Base-by-base conservation (phyloP, 2,888 invertebrate genomes). In the Dugesia japonica region DNA sequence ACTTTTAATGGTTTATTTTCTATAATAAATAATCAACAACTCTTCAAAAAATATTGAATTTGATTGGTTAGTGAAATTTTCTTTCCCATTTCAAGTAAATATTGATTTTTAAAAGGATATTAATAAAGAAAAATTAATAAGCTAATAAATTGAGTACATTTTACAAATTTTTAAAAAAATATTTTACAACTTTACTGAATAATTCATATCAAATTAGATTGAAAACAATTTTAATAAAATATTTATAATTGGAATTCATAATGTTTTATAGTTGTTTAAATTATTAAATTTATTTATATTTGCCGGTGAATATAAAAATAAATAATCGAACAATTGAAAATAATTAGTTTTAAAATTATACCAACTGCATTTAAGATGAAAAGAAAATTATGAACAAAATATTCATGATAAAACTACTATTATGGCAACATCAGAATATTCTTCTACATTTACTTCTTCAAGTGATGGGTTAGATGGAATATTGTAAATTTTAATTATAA, bases 261-360 rank as follows among this genome's bases (percentile, higher is more conserved):
- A n/a, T n/a, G n/a, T n/a, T n/a, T n/a, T n/a, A n/a, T n/a, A 31
- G 4, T 56, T 56, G 56, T 56, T 56, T 56, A 20, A 56, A 56
- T 56, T n/a, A 4, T 9, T 56, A n/a, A 56, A 56, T 56, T 56
- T 56, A 56, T 56, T 56, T 56, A 56, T 56, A 56, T 9, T 56
- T 56, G 56, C 56, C 56, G 56, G 56, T 56, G 56, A 56, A 56
- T 56, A 56, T 56, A 56, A 56, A 56, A 56, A 56, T 56, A 56
- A 56, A 56, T 56, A 56, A 7, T 56, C 56, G 4, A 56, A 56
- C 4, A 56, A 56, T 56, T 56, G n/a, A n/a, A n/a, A n/a, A n/a
- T n/a, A n/a, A n/a, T 56, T 56, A n/a, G 56, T 13, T 56, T 20
- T n/a, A 56, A 56, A 56, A 20, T 56, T n/a, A 20, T n/a, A n/a